Base-by-base conservation (phyloP, 2,888 invertebrate species). In the Aporophyla lueneburgensis region DNA sequence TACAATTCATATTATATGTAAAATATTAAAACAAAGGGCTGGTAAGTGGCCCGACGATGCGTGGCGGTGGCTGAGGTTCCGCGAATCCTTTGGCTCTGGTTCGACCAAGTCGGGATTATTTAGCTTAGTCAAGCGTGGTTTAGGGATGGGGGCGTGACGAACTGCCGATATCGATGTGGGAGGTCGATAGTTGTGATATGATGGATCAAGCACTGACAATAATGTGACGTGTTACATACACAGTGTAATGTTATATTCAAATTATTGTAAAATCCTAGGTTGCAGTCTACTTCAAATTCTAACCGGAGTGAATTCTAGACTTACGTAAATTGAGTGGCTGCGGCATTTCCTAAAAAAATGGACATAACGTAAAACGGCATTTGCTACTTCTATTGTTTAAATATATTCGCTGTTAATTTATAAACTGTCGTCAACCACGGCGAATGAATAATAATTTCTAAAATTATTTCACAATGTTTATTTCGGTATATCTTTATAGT, bases 71-170 rank as follows among this genome's bases (percentile, higher is more conserved):
- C 89, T 90, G 89, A 86, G 86, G 89, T 94, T 94, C 95, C 90
- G 92, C 94, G 94, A 95, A 95, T 89, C 90, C 87, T 91, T 91
- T 91, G 93, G 91, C 90, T 90, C 93, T 92, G 90, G 89, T 89
- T 89, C 86, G 86, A 82, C 89, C 79, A 78, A 83, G 94, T 95
- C 96, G 90, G 92, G 91, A 89, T 89, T 89, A 90, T 92, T 96
- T 93, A 96, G 96, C 84, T 89, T 90, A 92, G 89, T 93, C 93
- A 92, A 89, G 90, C 94, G 93, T 93, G 86, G 74, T 73, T 62
- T 59, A 90, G 92, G 80, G 89, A 83, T 78, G 89, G 76, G 67
- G 21, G n/a, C 14, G n/a, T 40, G 0, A 19, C 10, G n/a, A n/a
- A 49, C 6, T 24, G 7, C 14, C 4, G 1, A 5, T 74, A 54